A percentile compares a stretch with the other conserved stretches of the same genome.
phyloP scores from a whole-genome alignment of 2,113 vertebrate genomes.

The Pygoscelis adeliae region DNA sequence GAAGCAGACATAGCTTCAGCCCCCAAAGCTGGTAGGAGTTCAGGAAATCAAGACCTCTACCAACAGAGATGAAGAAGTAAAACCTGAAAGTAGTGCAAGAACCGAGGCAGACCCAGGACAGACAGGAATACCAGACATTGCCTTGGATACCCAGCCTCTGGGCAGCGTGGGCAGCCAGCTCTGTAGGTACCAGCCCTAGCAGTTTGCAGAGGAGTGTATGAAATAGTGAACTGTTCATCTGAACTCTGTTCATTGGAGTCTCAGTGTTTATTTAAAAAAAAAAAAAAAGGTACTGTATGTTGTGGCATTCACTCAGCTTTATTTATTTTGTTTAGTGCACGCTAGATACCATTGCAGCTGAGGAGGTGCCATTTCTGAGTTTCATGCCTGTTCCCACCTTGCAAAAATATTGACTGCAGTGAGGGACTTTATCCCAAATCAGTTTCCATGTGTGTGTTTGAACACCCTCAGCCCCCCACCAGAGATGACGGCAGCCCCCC shows the following conservation, averaged over 20 bases:
- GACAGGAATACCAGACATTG: not conserved
- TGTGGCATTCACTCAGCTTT: not conserved
- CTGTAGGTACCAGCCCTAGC: not conserved
- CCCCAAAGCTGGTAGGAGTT: not conserved
- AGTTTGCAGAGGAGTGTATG: not conserved
- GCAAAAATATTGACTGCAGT: not conserved
- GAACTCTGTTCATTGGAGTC: not conserved
- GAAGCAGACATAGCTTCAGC: not conserved
- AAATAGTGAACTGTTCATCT: not conserved
- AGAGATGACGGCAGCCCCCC: accelerated
- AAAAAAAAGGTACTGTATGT: not conserved
- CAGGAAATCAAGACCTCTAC: not conserved
- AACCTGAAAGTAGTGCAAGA: not conserved
- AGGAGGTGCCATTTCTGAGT: not conserved
- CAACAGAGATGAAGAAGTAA: not conserved
- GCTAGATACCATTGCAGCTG: not conserved
- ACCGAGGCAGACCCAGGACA: not conserved
- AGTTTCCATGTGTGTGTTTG: not conserved
- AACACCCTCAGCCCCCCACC: not conserved
- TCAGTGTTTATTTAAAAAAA: not conserved
- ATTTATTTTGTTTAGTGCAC: not conserved
- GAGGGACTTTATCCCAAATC: not conserved
- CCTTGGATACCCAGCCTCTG: not conserved
- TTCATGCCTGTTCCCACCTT: not conserved
- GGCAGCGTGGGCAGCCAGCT: not conserved